Evolutionary conservation across 2,113 vertebrate species (phyloP), one percentile per base, ranked within the genome.

Genomic region (Phylloscopus whistleri): DNA sequence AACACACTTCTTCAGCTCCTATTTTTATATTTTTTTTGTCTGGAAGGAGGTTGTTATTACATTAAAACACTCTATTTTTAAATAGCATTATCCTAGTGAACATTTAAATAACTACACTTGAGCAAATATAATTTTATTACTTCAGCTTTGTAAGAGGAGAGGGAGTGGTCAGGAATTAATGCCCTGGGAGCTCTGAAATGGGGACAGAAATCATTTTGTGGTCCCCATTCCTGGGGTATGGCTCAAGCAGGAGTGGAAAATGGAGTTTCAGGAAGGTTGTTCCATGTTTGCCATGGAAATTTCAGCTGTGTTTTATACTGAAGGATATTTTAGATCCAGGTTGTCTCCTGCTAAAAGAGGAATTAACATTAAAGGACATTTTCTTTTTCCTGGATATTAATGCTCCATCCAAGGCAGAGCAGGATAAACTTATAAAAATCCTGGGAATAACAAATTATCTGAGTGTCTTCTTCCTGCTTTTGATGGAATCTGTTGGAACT

Each of bases 31-130:
- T 51, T 28, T 52, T 84, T 62, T 62, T 56, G 35, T 24, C 59
- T 92, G 35, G 49, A 53, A 66, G 49, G 49, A 82, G 44, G 16
- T 51, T 48, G 14, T 79, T 75, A 2, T 46, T 49, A 1, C 23
- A 64, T 59, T 68, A 64, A 92, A 92, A 70, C 90, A 77, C 79
- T 92, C 6, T 78, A 15, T 70, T 90, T 95, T 88, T 3, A 60
- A 62, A 60, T 9, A 52, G 72, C 85, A 56, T 88, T 95, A 93
- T 70, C 31, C 41, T 83, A 16, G 20, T 62, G 41, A 93, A 19
- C 44, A 9, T 56, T 90, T 11, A 37, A 18, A 16, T 84, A 33
- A 55, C 74, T 8, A 3, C 46, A 63, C 39, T 17, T 76, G 3
- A 3, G 13, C 27, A 91, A 84, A 46, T 26, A 6, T 2, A 12